These are phyloP conservation scores for Agrotis puta DNA, from an alignment of 2,888 invertebrate species.

Conservation along the genomic window DNA sequence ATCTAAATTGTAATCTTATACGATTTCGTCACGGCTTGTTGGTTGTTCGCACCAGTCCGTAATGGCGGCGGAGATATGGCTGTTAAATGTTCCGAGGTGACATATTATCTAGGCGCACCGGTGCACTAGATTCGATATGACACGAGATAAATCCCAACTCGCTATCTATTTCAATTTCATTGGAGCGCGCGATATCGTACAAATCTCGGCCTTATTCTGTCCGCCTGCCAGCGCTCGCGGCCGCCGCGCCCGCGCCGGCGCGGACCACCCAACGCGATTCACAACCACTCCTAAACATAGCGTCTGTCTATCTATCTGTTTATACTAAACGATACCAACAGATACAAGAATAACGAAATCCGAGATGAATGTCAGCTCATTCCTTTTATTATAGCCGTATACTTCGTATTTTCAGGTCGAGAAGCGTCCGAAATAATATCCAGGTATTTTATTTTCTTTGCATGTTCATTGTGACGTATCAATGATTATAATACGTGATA, in stretches of 20 bases:
- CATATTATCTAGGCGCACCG: constrained; percentile 82
- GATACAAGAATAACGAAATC: constrained; percentile 82
- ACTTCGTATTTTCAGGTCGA: constrained; percentile 58
- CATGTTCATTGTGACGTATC: constrained; percentile 67
- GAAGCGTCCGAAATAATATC: constrained; percentile 45
- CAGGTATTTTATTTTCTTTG: constrained; percentile 66
- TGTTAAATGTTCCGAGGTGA: constrained; percentile 79
- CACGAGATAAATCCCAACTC: constrained; percentile 82
- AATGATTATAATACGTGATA: constrained; percentile 77
- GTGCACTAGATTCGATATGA: constrained; percentile 87
- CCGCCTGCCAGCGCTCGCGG: constrained; percentile 72
- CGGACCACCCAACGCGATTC: constrained; percentile 86
- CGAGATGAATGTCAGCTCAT: constrained; percentile 73
- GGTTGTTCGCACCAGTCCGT: constrained; percentile 67
- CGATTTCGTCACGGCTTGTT: constrained; percentile 69
- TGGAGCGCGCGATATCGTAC: constrained; percentile 86
- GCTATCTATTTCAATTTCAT: constrained; percentile 88
- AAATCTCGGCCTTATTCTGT: constrained; percentile 88
- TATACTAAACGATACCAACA: constrained; percentile 81
- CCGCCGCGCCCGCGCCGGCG: constrained; percentile 69
- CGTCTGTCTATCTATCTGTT: constrained; percentile 82
- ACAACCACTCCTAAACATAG: constrained; percentile 86
- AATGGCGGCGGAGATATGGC: constrained; percentile 71
- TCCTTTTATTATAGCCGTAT: constrained; percentile 71
- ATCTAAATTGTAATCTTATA: constrained; percentile 70